A percentile compares a stretch with the other conserved stretches of the same genome.
These are phyloP conservation scores for Polyommatus icarus DNA, from an alignment of 2,888 invertebrate genomes.

Conservation along the genomic window DNA sequence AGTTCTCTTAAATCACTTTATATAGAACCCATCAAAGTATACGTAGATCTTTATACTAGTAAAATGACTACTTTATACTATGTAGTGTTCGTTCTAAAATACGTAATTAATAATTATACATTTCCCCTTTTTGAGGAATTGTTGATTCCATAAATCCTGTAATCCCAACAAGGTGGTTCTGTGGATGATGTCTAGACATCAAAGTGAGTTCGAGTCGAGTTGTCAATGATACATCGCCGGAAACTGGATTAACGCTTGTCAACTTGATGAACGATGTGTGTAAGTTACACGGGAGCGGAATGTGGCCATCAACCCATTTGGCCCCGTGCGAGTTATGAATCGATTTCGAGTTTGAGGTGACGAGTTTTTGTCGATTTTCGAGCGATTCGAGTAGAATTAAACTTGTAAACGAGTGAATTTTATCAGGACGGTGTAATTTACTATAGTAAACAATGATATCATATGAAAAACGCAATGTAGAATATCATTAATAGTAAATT, in stretches of 20 bases:
- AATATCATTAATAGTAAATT: no score
- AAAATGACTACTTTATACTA: no score
- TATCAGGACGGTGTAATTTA: no score
- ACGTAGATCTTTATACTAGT: no score
- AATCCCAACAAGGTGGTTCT: background rate
- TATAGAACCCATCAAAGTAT: no score
- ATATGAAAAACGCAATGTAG: no score
- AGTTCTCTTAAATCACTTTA: no score
- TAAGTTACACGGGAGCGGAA: constrained; percentile 77
- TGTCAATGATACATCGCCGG: constrained; percentile 59
- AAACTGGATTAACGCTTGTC: constrained; percentile 80
- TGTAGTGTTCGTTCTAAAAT: no score
- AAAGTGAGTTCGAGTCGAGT: constrained; percentile 33
- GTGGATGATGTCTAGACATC: background rate
- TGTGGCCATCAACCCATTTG: constrained; percentile 70
- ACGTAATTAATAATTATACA: background rate
- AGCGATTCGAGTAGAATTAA: background rate
- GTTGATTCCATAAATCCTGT: background rate
- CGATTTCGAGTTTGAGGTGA: constrained; percentile 8
- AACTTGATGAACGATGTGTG: constrained; percentile 78
- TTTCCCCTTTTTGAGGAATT: background rate
- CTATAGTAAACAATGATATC: no score
- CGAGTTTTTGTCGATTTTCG: background rate
- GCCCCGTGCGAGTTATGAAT: constrained; percentile 45
- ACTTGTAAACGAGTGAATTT: background rate